phyloP scores from a whole-genome alignment of 2,888 invertebrate species.

The Zaprionus obscuricornis region DNA sequence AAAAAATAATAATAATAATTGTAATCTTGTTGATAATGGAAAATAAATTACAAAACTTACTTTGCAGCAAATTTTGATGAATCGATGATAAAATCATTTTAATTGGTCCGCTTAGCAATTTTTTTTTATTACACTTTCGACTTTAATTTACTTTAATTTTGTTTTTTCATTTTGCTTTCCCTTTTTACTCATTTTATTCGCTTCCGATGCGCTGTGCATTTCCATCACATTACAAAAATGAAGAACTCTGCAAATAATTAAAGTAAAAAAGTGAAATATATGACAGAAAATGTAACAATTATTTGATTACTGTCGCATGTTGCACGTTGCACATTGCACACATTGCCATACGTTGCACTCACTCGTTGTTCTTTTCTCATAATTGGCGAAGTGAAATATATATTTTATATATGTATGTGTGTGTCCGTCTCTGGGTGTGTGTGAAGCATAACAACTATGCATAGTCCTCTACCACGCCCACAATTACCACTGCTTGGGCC shows the following conservation, averaged over 20 bases:
- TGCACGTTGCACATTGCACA: background rate
- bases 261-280: constrained; percentile 55
- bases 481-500: constrained; percentile 51
- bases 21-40: too few species aligned
- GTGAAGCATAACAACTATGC: background rate
- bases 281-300: constrained; percentile 71
- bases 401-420: constrained; percentile 12
- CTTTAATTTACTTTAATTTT: too few species aligned
- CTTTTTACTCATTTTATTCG: too few species aligned
- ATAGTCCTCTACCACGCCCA: constrained; percentile 36
- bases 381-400: constrained; percentile 72
- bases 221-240: too few species aligned
- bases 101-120: too few species aligned
- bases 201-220: too few species aligned
- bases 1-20: too few species aligned
- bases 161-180: too few species aligned
- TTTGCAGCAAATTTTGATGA: too few species aligned
- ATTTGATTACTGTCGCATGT: constrained; percentile 72
- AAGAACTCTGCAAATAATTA: constrained; percentile 62
- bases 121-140: too few species aligned
- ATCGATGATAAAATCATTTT: too few species aligned
- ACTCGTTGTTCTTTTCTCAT: constrained; percentile 38
- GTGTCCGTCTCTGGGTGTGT: background rate
- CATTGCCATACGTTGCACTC: background rate
- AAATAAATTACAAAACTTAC: too few species aligned